Percentiles rank a stretch among this genome's conserved stretches.
These are phyloP conservation scores for Drosophila murphyi DNA, from an alignment of 1,140 invertebrate species.

Conservation along the genomic window DNA sequence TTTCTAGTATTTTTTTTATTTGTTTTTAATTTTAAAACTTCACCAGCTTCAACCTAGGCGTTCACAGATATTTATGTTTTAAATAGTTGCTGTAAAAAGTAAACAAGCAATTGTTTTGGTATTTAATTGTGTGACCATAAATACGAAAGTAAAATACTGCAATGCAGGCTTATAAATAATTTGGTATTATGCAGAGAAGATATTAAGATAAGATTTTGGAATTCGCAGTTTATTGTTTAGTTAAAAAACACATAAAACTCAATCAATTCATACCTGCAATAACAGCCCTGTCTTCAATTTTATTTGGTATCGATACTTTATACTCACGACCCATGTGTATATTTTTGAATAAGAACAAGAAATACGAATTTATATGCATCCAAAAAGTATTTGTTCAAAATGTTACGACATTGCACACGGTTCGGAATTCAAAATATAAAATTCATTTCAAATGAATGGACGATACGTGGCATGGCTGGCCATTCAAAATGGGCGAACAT, in stretches of 20 bases:
- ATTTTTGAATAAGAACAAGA: slow-evolving; percentile 2
- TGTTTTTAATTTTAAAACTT: no score
- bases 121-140: background rate
- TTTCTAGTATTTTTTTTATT: no score
- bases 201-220: no score
- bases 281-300: background rate
- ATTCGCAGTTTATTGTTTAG: no score
- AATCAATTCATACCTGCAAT: no score
- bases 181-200: no score
- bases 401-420: slow-evolving; percentile 29
- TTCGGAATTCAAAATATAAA: slow-evolving; percentile 8
- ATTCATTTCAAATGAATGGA: background rate
- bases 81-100: background rate
- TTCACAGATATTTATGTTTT: background rate
- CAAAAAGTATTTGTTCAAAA: slow-evolving; percentile 3
- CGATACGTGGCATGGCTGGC: slow-evolving; percentile 85
- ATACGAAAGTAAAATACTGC: background rate
- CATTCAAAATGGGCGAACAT: slow-evolving; percentile 92
- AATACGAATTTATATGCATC: background rate
- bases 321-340: background rate
- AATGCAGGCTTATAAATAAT: no score
- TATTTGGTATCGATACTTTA: background rate
- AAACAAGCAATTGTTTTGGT: slow-evolving; percentile 1
- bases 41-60: no score
- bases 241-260: no score